phyloP scores from a whole-genome alignment of 2,797 vertebrate genomes.

The Periophthalmus magnuspinnatus region DNA sequence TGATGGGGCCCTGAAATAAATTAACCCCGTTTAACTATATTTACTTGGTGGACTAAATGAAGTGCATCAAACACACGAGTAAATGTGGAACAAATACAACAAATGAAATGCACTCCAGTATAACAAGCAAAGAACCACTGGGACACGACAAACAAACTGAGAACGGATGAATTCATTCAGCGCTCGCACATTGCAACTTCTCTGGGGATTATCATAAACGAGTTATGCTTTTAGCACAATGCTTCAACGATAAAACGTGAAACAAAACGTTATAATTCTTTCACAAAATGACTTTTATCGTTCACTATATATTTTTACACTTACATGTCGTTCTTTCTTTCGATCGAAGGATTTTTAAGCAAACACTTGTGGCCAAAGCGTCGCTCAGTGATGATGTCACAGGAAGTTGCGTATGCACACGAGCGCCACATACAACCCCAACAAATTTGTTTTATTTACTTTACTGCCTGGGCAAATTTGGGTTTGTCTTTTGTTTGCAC shows the following conservation, averaged over 20 bases:
- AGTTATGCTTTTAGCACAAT: neutral
- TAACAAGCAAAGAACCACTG: neutral
- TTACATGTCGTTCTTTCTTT: slow-evolving; percentile 57
- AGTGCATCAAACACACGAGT: neutral
- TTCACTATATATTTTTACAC: slow-evolving; percentile 22
- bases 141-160: neutral
- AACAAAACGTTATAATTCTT: accelerated
- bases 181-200: slow-evolving; percentile 3
- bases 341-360: neutral
- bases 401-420: slow-evolving; percentile 38
- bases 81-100: neutral
- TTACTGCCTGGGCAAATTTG: neutral
- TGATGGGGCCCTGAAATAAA: slow-evolving; percentile 87
- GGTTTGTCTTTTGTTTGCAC: neutral
- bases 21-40: neutral
- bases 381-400: slow-evolving; percentile 55
- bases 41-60: neutral
- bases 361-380: slow-evolving; percentile 30
- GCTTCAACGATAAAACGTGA: neutral
- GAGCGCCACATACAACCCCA: slow-evolving; percentile 47
- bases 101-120: neutral
- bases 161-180: slow-evolving; percentile 36
- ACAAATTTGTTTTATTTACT: slow-evolving; percentile 61
- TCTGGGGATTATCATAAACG: neutral
- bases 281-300: neutral